Evolutionary conservation across 1,140 invertebrate species (phyloP).

Genomic region (Nixonia krombeini): DNA sequence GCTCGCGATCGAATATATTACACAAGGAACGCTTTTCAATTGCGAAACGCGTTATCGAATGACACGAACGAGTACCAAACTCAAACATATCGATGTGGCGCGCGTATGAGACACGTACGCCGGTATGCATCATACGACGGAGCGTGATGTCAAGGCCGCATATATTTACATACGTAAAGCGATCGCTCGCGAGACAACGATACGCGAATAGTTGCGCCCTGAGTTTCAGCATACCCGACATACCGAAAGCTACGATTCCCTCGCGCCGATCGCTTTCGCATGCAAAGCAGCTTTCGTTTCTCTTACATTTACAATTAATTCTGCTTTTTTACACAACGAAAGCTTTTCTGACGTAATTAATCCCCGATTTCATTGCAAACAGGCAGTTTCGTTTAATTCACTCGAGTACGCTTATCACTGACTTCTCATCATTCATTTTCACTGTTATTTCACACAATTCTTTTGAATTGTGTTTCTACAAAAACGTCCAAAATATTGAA

Average conservation of each 20-base stretch:
- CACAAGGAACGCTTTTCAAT: conserved; percentile 10
- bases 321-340: too few species aligned
- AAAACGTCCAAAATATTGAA: too few species aligned
- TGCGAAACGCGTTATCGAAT: conserved; percentile 28
- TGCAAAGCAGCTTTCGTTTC: too few species aligned
- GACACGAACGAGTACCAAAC: conserved; percentile 8
- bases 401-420: too few species aligned
- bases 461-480: too few species aligned
- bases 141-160: conserved; percentile 54
- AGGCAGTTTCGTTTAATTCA: too few species aligned
- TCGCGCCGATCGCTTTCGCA: too few species aligned
- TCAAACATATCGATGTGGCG: conserved; percentile 6
- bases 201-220: conserved; percentile 1
- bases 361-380: too few species aligned
- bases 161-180: conserved; percentile 45
- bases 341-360: too few species aligned
- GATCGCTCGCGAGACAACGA: conserved; percentile 7
- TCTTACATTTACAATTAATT: too few species aligned
- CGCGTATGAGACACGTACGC: conserved; percentile 7
- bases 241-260: background rate
- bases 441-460: too few species aligned
- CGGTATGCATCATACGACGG: conserved; percentile 13
- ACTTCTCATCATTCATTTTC: too few species aligned
- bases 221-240: background rate
- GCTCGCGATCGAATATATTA: background rate